Conservation (phyloP, 2,113 vertebrate species). For the Nymphicus hollandicus region DNA sequence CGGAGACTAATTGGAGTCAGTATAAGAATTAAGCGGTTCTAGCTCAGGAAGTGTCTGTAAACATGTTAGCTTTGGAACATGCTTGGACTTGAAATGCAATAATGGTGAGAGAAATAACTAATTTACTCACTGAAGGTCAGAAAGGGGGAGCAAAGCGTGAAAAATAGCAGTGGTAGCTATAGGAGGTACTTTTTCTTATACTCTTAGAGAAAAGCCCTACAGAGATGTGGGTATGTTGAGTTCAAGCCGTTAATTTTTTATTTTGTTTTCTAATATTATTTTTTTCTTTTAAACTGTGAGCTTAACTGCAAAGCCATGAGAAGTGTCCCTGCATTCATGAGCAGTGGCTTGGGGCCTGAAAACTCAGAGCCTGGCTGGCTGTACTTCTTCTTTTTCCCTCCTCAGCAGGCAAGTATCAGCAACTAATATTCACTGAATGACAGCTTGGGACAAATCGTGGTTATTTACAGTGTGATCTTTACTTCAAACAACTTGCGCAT, state of each 20-base stretch:
- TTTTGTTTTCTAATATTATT: not conserved
- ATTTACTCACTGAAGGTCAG: not conserved
- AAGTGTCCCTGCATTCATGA: not conserved
- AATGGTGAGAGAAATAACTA: not conserved
- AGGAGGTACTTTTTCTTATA: not conserved
- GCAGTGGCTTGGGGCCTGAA: not conserved
- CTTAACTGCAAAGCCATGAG: not conserved
- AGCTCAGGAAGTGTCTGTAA: not conserved
- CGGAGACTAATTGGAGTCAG: not conserved
- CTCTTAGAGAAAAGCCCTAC: not conserved
- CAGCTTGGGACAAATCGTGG: not conserved
- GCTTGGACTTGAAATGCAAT: not conserved
- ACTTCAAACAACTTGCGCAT: not conserved
- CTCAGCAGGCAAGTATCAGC: not conserved
- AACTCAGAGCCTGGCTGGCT: not conserved
- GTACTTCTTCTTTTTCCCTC: not conserved
- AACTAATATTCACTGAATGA: not conserved
- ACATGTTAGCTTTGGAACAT: not conserved
- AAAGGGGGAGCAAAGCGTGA: not conserved
- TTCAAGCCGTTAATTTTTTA: not conserved
- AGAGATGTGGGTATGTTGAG: not conserved
- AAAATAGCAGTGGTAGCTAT: not conserved
- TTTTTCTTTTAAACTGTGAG: not conserved
- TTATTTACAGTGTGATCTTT: not conserved
- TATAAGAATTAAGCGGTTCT: not conserved